Conservation (phyloP, 1,140 invertebrate species). For the Drosophila equinoxialis region DNA sequence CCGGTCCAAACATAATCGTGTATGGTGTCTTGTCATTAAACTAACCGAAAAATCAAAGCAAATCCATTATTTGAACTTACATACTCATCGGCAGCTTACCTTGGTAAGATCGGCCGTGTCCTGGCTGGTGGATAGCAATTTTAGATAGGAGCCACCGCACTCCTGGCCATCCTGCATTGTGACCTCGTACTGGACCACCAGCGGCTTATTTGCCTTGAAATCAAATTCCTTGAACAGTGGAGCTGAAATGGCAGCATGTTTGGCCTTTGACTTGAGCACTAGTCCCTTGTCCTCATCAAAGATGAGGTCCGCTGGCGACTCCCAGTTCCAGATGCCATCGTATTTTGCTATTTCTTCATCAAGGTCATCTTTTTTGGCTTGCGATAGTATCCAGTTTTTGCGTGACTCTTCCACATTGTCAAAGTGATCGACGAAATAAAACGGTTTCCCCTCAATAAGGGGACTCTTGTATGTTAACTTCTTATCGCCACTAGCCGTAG, state of each 20-base stretch:
- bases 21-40: constrained; percentile 98
- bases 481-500: constrained; percentile 32
- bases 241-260: constrained; percentile 97
- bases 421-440: constrained; percentile 95
- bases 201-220: constrained; percentile 91
- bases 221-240: constrained; percentile 91
- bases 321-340: constrained; percentile 92
- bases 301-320: constrained; percentile 89
- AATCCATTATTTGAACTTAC: too few relatives aligned
- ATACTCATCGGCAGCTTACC: constrained; percentile 41
- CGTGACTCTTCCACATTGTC: constrained; percentile 90
- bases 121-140: constrained; percentile 90
- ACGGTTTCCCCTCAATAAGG: constrained; percentile 84
- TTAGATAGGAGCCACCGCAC: constrained; percentile 99
- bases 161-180: constrained; percentile 95
- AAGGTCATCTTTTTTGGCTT: constrained; percentile 96
- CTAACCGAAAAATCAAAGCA: constrained; percentile 52
- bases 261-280: constrained; percentile 96
- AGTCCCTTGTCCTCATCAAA: constrained; percentile 94
- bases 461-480: constrained; percentile 85
- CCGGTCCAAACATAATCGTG: constrained; percentile 99
- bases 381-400: constrained; percentile 93
- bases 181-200: constrained; percentile 98
- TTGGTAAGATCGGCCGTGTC: constrained; percentile 88
- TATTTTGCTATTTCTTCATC: constrained; percentile 97